Conservation (phyloP, 2,888 invertebrate species). For the Trichacis sp. region DNA sequence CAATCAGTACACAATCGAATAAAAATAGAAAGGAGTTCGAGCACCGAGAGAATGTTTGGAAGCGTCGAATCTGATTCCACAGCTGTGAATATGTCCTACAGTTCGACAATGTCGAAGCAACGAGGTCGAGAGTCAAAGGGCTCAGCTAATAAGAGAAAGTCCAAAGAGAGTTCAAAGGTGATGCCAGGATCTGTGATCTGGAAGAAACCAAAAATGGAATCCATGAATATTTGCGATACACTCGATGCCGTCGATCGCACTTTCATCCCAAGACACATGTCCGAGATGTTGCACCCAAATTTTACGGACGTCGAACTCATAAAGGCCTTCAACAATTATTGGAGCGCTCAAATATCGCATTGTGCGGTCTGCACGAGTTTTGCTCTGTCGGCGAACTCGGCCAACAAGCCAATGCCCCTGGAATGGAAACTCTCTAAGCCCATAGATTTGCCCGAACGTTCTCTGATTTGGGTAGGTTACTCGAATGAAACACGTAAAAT, state of each 20-base stretch:
- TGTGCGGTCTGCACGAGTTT: slow-evolving; percentile 74
- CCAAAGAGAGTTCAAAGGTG: too few species aligned
- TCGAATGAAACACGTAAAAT: background rate
- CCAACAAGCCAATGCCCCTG: slow-evolving; percentile 59
- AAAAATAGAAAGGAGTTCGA: too few species aligned
- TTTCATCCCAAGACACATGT: slow-evolving; percentile 60
- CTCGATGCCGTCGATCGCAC: background rate
- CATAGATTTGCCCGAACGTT: slow-evolving; percentile 63
- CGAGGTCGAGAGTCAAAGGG: too few species aligned
- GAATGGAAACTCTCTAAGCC: slow-evolving; percentile 64
- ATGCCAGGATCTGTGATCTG: too few species aligned
- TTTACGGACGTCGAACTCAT: slow-evolving; percentile 67
- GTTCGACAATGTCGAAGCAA: too few species aligned
- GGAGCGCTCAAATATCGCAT: slow-evolving; percentile 71
- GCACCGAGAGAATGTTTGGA: too few species aligned
- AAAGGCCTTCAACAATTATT: slow-evolving; percentile 70
- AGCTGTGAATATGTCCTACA: too few species aligned
- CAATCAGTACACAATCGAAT: too few species aligned
- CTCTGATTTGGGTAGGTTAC: slow-evolving; percentile 63
- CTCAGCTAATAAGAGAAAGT: too few species aligned
- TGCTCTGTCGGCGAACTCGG: slow-evolving; percentile 54
- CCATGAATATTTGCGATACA: too few species aligned
- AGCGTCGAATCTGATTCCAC: too few species aligned
- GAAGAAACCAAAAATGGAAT: too few species aligned
- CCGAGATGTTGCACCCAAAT: slow-evolving; percentile 67